These are phyloP conservation scores for Ennomos quercinarius DNA, from an alignment of 2,888 invertebrate species.

Conservation along the genomic window DNA sequence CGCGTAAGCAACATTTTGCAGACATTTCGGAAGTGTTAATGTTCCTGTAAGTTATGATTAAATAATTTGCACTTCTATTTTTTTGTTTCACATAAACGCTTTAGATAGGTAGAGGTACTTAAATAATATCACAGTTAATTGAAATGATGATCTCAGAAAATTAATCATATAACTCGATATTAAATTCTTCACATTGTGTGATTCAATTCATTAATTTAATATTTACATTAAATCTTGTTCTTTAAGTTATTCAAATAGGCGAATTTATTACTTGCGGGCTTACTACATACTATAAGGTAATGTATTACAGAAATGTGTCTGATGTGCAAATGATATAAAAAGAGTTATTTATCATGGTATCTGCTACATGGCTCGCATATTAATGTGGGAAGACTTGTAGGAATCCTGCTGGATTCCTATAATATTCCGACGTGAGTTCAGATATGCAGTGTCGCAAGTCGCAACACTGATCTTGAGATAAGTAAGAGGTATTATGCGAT, in stretches of 20 bases:
- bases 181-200: too few species aligned
- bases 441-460: constrained; percentile 32
- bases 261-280: constrained; percentile 13
- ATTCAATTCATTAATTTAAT: too few species aligned
- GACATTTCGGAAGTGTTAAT: too few species aligned
- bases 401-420: constrained; percentile 19
- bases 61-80: too few species aligned
- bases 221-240: neutral
- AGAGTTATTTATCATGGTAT: constrained; percentile 22
- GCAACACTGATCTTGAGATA: constrained; percentile 23
- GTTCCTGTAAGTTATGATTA: too few species aligned
- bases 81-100: too few species aligned
- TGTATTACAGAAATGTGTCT: constrained; percentile 22
- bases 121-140: too few species aligned
- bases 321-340: constrained; percentile 19
- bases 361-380: constrained; percentile 23
- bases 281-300: constrained; percentile 1
- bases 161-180: too few species aligned
- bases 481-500: constrained; percentile 12
- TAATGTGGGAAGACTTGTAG: constrained; percentile 14
- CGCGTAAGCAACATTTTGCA: too few species aligned
- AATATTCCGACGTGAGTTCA: constrained; percentile 15
- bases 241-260: constrained; percentile 13
- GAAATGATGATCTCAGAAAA: too few species aligned
- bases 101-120: too few species aligned